These are phyloP conservation scores for Nomada ruficornis DNA, from an alignment of 2,888 invertebrate genomes.

Conservation along the genomic window DNA sequence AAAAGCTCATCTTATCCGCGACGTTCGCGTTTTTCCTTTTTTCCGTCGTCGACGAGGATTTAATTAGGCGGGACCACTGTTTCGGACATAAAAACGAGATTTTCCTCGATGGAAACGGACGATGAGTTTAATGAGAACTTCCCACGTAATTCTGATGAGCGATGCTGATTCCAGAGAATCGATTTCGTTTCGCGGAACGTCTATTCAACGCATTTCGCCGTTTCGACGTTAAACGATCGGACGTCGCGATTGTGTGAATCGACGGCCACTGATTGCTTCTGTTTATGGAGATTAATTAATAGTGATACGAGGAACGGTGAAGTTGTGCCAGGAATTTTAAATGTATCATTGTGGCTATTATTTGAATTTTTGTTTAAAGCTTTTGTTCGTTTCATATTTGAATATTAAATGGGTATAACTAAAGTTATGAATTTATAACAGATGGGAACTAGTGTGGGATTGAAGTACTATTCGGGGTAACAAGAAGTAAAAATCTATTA, in stretches of 20 bases:
- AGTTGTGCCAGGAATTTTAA: neutral
- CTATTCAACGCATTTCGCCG: neutral
- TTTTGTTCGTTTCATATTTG: neutral
- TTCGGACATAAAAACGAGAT: conserved; percentile 34
- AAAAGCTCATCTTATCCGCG: too few species aligned
- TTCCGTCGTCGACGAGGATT: conserved; percentile 10
- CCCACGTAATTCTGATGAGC: conserved; percentile 17
- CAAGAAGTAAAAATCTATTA: too few species aligned
- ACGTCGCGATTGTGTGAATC: conserved; percentile 7
- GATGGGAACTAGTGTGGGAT: too few species aligned
- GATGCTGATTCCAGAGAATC: conserved; percentile 20
- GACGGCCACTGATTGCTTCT: conserved; percentile 16
- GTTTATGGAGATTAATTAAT: conserved; percentile 24
- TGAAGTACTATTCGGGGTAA: too few species aligned
- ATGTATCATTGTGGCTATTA: neutral
- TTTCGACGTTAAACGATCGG: conserved; percentile 22
- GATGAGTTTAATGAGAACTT: conserved; percentile 34
- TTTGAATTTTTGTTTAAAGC: neutral
- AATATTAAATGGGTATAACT: too few species aligned
- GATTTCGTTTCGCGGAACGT: conserved; percentile 8
- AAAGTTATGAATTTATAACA: too few species aligned
- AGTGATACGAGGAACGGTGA: conserved; percentile 2
- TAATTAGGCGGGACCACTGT: conserved; percentile 32
- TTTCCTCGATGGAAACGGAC: conserved; percentile 20
- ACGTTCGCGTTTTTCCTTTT: too few species aligned